These are phyloP conservation scores for Tetrax tetrax DNA, from an alignment of 2,113 vertebrate species.

Conservation along the genomic window DNA sequence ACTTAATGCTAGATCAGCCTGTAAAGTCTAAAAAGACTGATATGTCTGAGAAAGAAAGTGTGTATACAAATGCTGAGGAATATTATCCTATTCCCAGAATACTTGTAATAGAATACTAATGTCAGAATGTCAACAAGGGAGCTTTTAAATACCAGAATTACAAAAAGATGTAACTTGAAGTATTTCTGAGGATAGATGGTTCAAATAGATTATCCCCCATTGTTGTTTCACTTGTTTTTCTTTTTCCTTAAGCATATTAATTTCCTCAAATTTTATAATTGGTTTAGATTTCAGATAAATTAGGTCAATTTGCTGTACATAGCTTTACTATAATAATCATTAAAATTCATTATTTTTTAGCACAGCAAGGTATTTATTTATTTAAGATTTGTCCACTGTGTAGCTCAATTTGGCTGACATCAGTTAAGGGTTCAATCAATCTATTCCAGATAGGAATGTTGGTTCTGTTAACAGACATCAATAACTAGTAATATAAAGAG, in stretches of 20 bases:
- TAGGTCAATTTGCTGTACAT: background rate
- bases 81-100: slow-evolving; percentile 16
- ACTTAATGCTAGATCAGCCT: slow-evolving; percentile 35
- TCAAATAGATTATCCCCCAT: background rate
- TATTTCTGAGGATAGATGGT: background rate
- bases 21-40: background rate
- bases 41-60: background rate
- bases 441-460: background rate
- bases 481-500: background rate
- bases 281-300: slow-evolving; percentile 24
- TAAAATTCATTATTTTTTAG: slow-evolving; percentile 6
- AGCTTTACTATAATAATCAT: background rate
- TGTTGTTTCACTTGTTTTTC: background rate
- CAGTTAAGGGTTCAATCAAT: background rate
- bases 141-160: slow-evolving; percentile 7
- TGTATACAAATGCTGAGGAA: background rate
- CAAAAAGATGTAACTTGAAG: background rate
- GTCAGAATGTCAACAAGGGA: background rate
- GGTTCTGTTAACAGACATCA: background rate
- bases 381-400: background rate
- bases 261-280: background rate
- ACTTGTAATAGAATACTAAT: slow-evolving; percentile 45
- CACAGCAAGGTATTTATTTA: background rate
- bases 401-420: background rate
- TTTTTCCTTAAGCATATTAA: background rate